phyloP scores from a whole-genome alignment of 2,888 invertebrate genomes.

The Orchesellides sinensis region DNA sequence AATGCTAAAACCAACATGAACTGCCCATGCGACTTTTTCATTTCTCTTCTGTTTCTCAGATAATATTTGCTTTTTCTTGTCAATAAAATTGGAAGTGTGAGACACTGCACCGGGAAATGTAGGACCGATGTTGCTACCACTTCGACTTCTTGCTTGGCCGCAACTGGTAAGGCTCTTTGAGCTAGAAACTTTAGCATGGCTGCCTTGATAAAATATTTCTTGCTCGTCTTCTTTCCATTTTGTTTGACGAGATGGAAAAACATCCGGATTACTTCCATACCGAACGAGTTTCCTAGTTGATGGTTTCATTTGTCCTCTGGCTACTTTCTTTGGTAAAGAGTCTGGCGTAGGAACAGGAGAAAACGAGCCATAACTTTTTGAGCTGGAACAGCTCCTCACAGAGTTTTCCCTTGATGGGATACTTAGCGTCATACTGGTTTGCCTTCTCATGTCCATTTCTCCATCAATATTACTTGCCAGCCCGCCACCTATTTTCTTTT shows the following conservation, averaged over 20 bases:
- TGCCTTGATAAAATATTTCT: constrained; percentile 14
- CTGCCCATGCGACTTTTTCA: constrained; percentile 70
- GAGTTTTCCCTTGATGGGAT: constrained; percentile 72
- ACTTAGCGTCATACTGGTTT: constrained; percentile 68
- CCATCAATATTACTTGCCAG: constrained; percentile 42
- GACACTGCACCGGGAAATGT: constrained; percentile 17
- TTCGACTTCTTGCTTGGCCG: constrained; percentile 18
- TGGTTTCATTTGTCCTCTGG: constrained; percentile 34
- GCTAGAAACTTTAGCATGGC: constrained; percentile 22
- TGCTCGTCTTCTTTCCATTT: constrained; percentile 9
- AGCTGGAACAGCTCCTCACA: constrained; percentile 67
- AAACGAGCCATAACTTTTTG: constrained; percentile 45
- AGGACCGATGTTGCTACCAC: constrained; percentile 27
- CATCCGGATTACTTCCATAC: constrained; percentile 55
- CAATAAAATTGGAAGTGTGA: constrained; percentile 2
- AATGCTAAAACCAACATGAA: constrained; percentile 58
- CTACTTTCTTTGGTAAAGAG: neutral
- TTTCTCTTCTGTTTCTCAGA: constrained; percentile 69
- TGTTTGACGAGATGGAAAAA: constrained; percentile 27
- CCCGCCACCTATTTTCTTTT: constrained; percentile 26
- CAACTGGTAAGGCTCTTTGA: constrained; percentile 7
- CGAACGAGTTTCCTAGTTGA: constrained; percentile 40
- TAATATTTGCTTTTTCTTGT: constrained; percentile 57
- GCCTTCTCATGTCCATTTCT: constrained; percentile 60
- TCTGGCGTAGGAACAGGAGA: constrained; percentile 17